phyloP scores from a whole-genome alignment of 2,113 vertebrate species.

The Rhizomys pruinosus region DNA sequence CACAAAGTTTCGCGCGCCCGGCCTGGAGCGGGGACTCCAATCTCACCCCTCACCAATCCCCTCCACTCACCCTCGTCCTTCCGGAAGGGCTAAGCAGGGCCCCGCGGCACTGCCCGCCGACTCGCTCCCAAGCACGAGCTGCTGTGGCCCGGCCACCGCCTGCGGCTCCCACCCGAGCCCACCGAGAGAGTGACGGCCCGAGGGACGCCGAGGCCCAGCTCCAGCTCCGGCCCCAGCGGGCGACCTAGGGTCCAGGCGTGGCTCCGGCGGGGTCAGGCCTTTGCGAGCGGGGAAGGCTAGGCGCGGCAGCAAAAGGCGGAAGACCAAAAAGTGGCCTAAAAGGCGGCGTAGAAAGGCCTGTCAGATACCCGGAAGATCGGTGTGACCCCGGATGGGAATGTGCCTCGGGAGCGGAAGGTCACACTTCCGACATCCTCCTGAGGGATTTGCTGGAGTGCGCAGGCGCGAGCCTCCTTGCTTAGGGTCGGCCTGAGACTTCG shows the following conservation, averaged over 20 bases:
- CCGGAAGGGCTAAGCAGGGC: not conserved
- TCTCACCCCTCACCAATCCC: not conserved
- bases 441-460: not conserved
- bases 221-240: no score
- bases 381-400: conserved; percentile 68
- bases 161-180: not conserved
- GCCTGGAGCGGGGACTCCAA: conserved; percentile 7
- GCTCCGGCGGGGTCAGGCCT: not conserved
- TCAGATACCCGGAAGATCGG: conserved; percentile 60
- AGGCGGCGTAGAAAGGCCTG: not conserved
- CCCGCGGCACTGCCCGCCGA: not conserved
- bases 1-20: conserved; percentile 37
- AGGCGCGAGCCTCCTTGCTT: accelerated
- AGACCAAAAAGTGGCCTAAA: conserved; percentile 56
- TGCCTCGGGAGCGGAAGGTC: accelerated
- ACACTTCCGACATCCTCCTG: accelerated
- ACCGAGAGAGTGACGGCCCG: not conserved
- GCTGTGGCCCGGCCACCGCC: not conserved
- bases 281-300: no score
- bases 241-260: not conserved
- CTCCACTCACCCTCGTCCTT: not conserved
- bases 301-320: conserved; percentile 1
- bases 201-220: not conserved
- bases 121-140: not conserved
- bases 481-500: accelerated